A percentile compares a stretch with the other conserved stretches of the same genome.
Evolutionary conservation across 2,113 vertebrate genomes (phyloP).

Genomic region (Shinisaurus crocodilurus): DNA sequence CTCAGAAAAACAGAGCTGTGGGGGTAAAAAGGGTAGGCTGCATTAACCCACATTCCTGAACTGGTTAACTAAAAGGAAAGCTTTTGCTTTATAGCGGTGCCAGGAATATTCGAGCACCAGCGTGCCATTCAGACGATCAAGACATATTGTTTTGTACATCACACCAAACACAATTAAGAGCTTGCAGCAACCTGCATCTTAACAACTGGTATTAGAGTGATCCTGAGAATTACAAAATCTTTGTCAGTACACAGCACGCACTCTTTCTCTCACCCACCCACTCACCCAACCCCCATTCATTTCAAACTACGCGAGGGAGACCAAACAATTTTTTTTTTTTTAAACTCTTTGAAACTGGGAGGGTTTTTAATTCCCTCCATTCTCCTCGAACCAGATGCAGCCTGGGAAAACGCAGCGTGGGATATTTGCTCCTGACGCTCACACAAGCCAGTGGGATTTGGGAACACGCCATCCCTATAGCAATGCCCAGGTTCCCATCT

Average conservation of each 20-base stretch:
- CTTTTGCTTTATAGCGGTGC: slow-evolving; percentile 62
- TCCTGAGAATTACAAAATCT: slow-evolving; percentile 9
- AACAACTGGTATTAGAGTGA: background rate
- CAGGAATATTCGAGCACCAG: slow-evolving; percentile 50
- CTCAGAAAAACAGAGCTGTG: slow-evolving; percentile 80
- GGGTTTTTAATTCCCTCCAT: slow-evolving; percentile 20
- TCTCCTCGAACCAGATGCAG: slow-evolving; percentile 24
- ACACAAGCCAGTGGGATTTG: slow-evolving; percentile 37
- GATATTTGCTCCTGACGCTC: slow-evolving; percentile 35
- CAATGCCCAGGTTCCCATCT: slow-evolving; percentile 32
- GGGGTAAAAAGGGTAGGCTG: slow-evolving; percentile 77
- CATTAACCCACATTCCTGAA: slow-evolving; percentile 79
- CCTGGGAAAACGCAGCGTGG: slow-evolving; percentile 50
- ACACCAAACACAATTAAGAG: slow-evolving; percentile 47
- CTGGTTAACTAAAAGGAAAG: slow-evolving; percentile 66
- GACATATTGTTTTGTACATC: slow-evolving; percentile 58
- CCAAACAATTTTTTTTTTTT: slow-evolving; percentile 32
- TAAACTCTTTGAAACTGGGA: slow-evolving; percentile 31
- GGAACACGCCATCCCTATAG: slow-evolving; percentile 23
- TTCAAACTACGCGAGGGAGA: background rate
- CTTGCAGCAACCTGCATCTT: background rate
- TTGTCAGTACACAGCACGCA: slow-evolving; percentile 24
- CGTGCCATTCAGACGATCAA: slow-evolving; percentile 59
- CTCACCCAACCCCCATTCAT: slow-evolving; percentile 16
- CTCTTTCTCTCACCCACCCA: background rate